These are phyloP conservation scores for Hemitrygon akajei DNA, from an alignment of 2,797 vertebrate species.

Conservation along the genomic window DNA sequence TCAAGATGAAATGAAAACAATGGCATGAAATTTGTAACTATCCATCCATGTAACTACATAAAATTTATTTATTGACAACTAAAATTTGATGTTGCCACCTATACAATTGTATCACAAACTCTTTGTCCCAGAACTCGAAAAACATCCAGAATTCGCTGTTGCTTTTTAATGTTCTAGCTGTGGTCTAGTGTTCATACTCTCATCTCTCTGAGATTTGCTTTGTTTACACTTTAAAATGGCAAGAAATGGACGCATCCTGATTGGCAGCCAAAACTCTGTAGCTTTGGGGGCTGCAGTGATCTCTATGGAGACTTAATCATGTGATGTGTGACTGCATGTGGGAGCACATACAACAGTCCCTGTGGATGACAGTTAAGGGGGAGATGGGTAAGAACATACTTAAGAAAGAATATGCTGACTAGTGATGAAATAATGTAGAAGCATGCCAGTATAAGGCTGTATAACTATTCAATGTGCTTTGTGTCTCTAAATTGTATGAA, in stretches of 20 bases:
- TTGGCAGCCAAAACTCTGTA: background rate
- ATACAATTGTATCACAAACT: background rate
- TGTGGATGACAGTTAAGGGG: too few relatives aligned
- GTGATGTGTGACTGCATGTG: background rate
- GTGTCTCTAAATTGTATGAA: background rate
- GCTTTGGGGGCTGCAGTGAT: background rate
- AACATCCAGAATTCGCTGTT: background rate
- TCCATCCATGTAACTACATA: background rate
- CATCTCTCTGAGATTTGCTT: background rate
- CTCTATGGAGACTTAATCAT: background rate
- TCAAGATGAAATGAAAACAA: conserved; percentile 21
- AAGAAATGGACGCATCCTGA: background rate
- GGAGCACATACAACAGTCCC: too few relatives aligned
- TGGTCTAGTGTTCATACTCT: background rate
- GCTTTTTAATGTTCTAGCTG: background rate
- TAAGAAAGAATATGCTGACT: background rate
- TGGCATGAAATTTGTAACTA: background rate
- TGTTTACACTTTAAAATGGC: background rate
- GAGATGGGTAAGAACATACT: too few relatives aligned
- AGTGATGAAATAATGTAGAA: background rate
- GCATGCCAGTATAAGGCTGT: background rate
- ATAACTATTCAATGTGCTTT: background rate
- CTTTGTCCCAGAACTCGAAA: background rate
- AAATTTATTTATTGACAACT: background rate
- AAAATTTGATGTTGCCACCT: background rate